These are phyloP conservation scores for Blastobasis adustella DNA, from an alignment of 2,888 invertebrate genomes.

Conservation along the genomic window DNA sequence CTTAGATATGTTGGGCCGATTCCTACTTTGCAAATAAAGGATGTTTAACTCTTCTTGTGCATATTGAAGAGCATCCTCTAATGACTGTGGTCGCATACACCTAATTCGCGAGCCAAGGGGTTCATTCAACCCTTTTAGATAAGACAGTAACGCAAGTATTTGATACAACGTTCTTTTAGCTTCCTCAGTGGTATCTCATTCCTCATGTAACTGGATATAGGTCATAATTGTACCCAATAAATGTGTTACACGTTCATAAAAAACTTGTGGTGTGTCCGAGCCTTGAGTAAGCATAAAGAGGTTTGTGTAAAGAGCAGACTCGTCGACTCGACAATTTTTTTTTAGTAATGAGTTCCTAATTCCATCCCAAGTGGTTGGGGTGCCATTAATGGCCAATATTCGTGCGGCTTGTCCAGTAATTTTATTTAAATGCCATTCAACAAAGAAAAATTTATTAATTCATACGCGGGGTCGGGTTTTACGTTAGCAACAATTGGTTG, in stretches of 20 bases:
- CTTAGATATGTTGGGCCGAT: no score
- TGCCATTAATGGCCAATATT: not conserved
- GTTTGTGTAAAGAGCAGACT: slow-evolving; percentile 3
- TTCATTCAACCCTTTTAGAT: not conserved
- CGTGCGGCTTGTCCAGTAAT: slow-evolving; percentile 15
- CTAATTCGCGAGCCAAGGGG: not conserved
- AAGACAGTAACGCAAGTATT: not conserved
- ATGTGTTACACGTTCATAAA: not conserved
- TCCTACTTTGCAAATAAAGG: no score
- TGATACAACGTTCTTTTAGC: not conserved
- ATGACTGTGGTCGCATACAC: slow-evolving; percentile 1
- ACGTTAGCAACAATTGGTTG: slow-evolving; percentile 7
- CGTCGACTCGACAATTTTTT: not conserved
- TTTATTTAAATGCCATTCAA: slow-evolving; percentile 19
- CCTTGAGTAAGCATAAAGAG: slow-evolving; percentile 6
- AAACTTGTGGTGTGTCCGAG: slow-evolving; percentile 10
- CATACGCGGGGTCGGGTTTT: not conserved
- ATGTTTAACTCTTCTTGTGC: no score
- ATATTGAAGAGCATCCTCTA: slow-evolving; percentile 3
- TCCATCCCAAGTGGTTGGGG: not conserved
- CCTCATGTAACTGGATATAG: not conserved
- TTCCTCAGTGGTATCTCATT: not conserved
- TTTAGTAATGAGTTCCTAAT: slow-evolving; percentile 5
- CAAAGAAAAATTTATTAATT: not conserved
- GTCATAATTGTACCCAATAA: slow-evolving; percentile 1